Base-by-base conservation (phyloP, 2,888 invertebrate species). In the Tiphia femorata region DNA sequence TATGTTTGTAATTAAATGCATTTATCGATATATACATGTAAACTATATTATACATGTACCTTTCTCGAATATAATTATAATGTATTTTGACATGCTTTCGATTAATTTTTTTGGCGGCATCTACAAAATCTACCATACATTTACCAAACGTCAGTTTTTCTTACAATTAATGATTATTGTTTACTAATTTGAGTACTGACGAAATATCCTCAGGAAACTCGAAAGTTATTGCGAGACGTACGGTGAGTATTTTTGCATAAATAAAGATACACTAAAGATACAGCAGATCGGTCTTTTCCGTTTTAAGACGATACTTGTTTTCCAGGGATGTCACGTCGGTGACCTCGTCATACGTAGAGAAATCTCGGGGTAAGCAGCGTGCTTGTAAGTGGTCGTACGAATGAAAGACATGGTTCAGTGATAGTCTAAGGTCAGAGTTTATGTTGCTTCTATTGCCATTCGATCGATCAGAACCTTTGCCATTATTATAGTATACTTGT, bases 391-490 rank as follows among this genome's bases (percentile, higher is more conserved):
- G 70, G 50, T 54, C 66, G 59, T 67, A 63, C 51, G 48, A 40
- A 10, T 14, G 42, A 25, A 21, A 53, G 44, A 58, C 61, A 46
- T 60, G 58, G 38, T 44, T 58, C 47, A 50, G 55, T 58, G 51
- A 59, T 55, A 54, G 59, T 59, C 58, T 67, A 72, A 77, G 75
- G 77, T 76, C 72, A 75, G 75, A 77, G 75, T 77, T 77, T 71
- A 75, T 67, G 74, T 67, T 62, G 67, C 69, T 70, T 58, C 58
- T 14, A 33, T 6, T 7, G 10, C 21, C 25, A 10, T 17, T 5
- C 17, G 37, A 3, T 19, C 19, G 8, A 3, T 10, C 33, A 6
- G 33, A 17, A 17, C 10, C 14, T 37, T 17, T 3, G 37, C 16
- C 37, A 19, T 17, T 17, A 17, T 17, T 37, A 16, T 17, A 16